Base-by-base conservation (phyloP, 1,140 invertebrate genomes). In the Drosophila nigrodunni region DNA sequence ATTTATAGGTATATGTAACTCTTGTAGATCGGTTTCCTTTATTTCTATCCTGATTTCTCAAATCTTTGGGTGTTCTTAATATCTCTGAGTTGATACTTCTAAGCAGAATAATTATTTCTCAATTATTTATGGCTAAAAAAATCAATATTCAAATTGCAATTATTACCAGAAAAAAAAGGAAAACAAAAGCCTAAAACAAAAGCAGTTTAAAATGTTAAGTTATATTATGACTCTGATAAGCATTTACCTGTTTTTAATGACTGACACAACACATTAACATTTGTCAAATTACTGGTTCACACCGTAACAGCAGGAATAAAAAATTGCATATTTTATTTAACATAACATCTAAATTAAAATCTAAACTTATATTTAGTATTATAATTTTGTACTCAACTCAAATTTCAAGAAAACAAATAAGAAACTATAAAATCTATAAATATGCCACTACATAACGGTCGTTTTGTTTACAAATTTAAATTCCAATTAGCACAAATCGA, bases 321-420 rank as follows among this genome's bases (percentile, higher is more conserved):
- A 25, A 58, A 43, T 15, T n/a, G 43, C 9, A 41, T 41, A 62
- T 43, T 43, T 65, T 11, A 25, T 50, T 73, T 59, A 21, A 18
- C 25, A 59, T 50, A 13, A 49, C 18, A 55, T 54, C 25, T 54
- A 55, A 55, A 34, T 55, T 55, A 9, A 54, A 34, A 41, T 62
- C 41, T 64, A 72, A 49, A 62, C 39, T 35, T 70, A 67, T 39
- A 68, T 65, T 64, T 68, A 74, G 50, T 34, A 78, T 62, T 74
- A 78, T 81, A 11, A 70, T 81, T 85, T 85, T 86, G 66, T 78
- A 81, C 74, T 81, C 61, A 69, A 77, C 65, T 70, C 47, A 70
- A 69, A 25, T 68, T 74, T 72, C 79, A 34, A 70, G 35, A 80
- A 70, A 79, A 55, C 21, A 52, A 68, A 80, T 21, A 10, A 71